Conservation (phyloP, 2,888 invertebrate species). For the Caenorhabditis sp. region DNA sequence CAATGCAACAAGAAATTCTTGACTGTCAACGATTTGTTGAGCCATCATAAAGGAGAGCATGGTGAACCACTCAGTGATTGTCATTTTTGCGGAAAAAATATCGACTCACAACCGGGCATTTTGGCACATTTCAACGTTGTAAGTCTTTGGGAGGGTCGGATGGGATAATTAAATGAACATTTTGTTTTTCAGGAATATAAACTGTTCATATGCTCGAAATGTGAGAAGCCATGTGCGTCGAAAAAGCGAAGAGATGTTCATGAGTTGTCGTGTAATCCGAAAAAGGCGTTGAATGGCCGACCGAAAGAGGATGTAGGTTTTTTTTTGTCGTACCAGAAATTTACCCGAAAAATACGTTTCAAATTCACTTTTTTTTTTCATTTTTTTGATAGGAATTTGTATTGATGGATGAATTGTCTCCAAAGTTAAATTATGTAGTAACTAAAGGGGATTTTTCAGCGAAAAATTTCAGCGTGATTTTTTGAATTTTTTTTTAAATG, state of each 20-base stretch:
- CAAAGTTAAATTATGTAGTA: too few species aligned
- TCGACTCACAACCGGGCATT: not conserved
- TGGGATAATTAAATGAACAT: not conserved
- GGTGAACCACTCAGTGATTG: not conserved
- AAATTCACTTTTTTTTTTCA: too few species aligned
- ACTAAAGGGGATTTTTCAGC: too few species aligned
- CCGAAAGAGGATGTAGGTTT: not conserved
- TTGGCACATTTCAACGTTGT: not conserved
- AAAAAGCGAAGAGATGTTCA: not conserved
- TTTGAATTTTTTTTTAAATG: too few species aligned
- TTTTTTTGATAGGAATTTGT: too few species aligned
- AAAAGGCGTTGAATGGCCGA: not conserved
- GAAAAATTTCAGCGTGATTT: too few species aligned
- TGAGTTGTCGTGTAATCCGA: not conserved
- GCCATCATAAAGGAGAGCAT: not conserved
- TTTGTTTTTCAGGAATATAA: not conserved
- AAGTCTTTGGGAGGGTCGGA: not conserved
- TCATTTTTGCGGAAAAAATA: not conserved
- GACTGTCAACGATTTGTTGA: not conserved
- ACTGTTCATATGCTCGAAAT: not conserved
- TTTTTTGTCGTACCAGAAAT: too few species aligned
- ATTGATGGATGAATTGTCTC: too few species aligned
- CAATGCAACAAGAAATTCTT: not conserved
- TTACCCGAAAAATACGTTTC: too few species aligned
- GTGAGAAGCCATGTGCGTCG: not conserved